Percentiles rank a stretch among this genome's conserved stretches.
These are phyloP conservation scores for Trichopoda pennipes DNA, from an alignment of 2,888 invertebrate species.

Conservation along the genomic window DNA sequence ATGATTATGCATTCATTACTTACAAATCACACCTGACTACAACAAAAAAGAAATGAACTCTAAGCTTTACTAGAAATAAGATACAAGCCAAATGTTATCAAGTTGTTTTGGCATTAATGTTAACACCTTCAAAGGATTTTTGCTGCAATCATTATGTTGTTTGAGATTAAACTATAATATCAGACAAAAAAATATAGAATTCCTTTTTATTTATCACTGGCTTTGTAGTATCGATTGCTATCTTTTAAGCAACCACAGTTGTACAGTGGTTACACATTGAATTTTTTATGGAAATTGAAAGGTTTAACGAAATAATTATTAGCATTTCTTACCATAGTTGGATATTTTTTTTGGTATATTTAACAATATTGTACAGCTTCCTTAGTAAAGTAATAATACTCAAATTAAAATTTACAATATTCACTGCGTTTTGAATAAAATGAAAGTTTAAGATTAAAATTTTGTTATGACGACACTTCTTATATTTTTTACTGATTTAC, in stretches of 20 bases:
- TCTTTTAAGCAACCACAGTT: constrained; percentile 13
- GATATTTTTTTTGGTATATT: no score
- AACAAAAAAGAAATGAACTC: background rate
- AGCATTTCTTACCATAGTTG: no score
- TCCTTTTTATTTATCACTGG: constrained; percentile 30
- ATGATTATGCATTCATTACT: constrained; percentile 36
- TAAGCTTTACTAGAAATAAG: constrained; percentile 4
- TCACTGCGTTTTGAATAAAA: no score
- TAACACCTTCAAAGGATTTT: constrained; percentile 63
- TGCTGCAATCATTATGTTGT: constrained; percentile 54
- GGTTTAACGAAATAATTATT: no score
- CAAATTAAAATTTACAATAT: no score
- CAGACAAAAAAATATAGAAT: constrained; percentile 24
- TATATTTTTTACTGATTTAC: no score
- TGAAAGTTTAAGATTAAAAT: no score
- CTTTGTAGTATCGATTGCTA: constrained; percentile 50
- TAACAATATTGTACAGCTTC: no score
- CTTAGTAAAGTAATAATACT: no score
- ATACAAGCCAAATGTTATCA: constrained; percentile 53
- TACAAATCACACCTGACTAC: constrained; percentile 50
- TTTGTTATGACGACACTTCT: no score
- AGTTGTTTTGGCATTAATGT: constrained; percentile 61
- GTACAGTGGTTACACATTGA: constrained; percentile 30
- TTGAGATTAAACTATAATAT: constrained; percentile 27
- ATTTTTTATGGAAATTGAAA: no score